phyloP scores from a whole-genome alignment of 2,113 vertebrate species.

The Ciconia stormi region DNA sequence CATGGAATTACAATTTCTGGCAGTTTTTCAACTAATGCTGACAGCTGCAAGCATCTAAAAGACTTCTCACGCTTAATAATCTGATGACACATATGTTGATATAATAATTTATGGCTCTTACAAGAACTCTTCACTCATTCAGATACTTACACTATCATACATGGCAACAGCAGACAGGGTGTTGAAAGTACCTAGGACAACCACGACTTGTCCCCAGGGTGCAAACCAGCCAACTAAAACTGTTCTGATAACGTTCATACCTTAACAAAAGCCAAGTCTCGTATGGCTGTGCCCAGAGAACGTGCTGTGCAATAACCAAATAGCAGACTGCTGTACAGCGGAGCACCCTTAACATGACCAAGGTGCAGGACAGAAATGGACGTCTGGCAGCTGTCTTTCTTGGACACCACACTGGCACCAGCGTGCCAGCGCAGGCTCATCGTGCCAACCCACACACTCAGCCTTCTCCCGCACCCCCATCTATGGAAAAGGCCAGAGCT shows the following conservation, averaged over 20 bases:
- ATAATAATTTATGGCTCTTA: constrained; percentile 28
- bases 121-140: constrained; percentile 8
- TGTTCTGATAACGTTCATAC: background rate
- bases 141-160: constrained; percentile 65
- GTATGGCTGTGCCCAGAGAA: rapidly evolving
- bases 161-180: constrained; percentile 77
- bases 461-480: background rate
- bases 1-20: background rate
- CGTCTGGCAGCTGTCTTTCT: background rate
- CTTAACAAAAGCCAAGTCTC: background rate
- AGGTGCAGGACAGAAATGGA: background rate
- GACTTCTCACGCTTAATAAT: constrained; percentile 10
- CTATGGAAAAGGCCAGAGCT: background rate
- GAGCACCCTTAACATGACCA: background rate
- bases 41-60: background rate
- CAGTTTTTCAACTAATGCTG: background rate
- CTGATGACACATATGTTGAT: constrained; percentile 31
- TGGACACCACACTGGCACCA: background rate
- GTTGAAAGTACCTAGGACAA: constrained; percentile 74
- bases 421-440: background rate
- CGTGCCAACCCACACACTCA: background rate
- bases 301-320: rapidly evolving
- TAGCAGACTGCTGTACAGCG: background rate
- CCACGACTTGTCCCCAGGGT: background rate
- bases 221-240: background rate